Base-by-base conservation (phyloP, 1,140 invertebrate genomes). In the Apis dorsata region DNA sequence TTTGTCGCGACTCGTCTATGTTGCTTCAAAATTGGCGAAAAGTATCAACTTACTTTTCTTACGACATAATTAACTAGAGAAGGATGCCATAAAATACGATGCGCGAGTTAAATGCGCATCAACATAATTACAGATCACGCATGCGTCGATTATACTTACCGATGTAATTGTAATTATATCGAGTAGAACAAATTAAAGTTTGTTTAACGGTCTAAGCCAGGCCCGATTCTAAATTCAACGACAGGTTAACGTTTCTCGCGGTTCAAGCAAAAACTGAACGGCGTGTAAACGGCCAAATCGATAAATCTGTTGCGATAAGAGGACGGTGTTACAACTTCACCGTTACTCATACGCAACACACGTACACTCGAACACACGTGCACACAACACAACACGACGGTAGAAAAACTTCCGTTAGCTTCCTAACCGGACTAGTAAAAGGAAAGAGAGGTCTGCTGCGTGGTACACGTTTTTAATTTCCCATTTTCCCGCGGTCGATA, bases 231-330 rank as follows among this genome's bases (percentile, higher is more conserved):
- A 51, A 81, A 81, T 76, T 76, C 34, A 60, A 57, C 72, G 53
- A 51, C 71, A 24, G 21, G 72, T 44, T 51, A 75, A 81, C 28
- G 71, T 75, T 81, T 4, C n/a, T 17, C 44, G 19, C 19, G 49
- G 34, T 44, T 13, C n/a, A 10, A 7, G 79, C 72, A 81, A 81
- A 81, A 81, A 81, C 79, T 53, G 79, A 49, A 80, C 78, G 59
- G 78, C 57, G 63, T 51, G 78, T 80, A 72, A 80, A 81, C 79
- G 68, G 71, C 24, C 74, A 73, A 81, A 76, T 82, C 81, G 81
- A 83, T 83, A 83, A 83, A 83, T 83, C 80, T 82, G 57, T 83
- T 79, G 65, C 81, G 81, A 83, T 83, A 83, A 83, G 75, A 71
- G 75, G 80, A 78, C 68, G 75, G 73, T 34, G 76, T 79, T 83